Evolutionary conservation across 2,797 vertebrate species (phyloP).

Genomic region (Vespertilio murinus): DNA sequence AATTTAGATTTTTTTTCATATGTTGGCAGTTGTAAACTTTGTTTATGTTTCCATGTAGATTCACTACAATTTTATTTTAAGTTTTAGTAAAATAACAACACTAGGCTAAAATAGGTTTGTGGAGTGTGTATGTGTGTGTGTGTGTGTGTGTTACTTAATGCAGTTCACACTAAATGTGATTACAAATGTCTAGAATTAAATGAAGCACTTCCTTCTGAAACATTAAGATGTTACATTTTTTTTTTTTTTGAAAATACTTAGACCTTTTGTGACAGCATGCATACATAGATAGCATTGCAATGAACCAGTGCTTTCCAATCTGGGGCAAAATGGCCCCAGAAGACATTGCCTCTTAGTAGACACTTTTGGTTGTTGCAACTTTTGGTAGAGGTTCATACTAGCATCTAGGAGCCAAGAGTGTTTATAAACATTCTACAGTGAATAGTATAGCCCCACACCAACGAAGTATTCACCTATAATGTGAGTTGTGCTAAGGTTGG

Average conservation of each 20-base stretch:
- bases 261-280: neutral
- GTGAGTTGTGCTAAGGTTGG: neutral
- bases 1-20: neutral
- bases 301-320: neutral
- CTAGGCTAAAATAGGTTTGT: neutral
- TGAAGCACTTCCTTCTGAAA: neutral
- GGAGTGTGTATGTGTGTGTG: too few relatives aligned
- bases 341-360: neutral
- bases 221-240: neutral
- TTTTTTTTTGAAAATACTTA: neutral
- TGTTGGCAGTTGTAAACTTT: constrained; percentile 30
- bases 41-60: constrained; percentile 63
- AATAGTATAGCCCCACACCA: neutral
- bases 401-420: neutral
- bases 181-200: constrained; percentile 54
- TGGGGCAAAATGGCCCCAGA: neutral
- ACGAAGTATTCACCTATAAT: neutral
- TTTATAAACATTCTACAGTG: neutral
- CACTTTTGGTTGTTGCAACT: neutral
- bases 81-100: constrained; percentile 42
- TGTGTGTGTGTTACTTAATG: neutral
- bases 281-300: neutral
- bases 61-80: constrained; percentile 60
- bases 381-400: neutral
- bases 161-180: constrained; percentile 19